phyloP scores from a whole-genome alignment of 2,113 vertebrate genomes.

The Strix uralensis region DNA sequence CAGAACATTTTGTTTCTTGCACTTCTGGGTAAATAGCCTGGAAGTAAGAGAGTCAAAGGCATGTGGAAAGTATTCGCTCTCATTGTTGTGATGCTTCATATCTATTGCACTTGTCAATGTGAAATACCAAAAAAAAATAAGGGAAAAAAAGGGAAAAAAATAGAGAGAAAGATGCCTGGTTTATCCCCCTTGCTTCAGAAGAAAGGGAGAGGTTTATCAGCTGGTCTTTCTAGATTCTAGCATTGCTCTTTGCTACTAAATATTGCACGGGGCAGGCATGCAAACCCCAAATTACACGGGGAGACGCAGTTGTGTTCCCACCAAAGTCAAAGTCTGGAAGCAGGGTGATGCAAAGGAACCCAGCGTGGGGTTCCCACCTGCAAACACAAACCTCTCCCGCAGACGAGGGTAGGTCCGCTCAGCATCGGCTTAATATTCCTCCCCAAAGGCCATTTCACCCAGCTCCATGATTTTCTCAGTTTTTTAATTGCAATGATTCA shows the following conservation, averaged over 20 bases:
- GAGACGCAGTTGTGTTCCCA: accelerated
- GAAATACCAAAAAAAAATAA: neutral
- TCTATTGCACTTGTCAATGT: constrained; percentile 42
- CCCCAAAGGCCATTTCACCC: neutral
- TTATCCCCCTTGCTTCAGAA: neutral
- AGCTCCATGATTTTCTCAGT: neutral
- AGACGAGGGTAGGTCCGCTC: accelerated
- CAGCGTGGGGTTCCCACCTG: accelerated
- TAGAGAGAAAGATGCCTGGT: neutral
- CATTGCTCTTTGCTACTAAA: neutral
- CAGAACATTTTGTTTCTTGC: constrained; percentile 71
- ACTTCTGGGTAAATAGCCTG: constrained; percentile 74
- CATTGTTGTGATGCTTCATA: constrained; percentile 41
- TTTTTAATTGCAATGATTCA: constrained; percentile 23
- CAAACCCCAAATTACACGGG: accelerated
- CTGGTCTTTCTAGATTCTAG: neutral
- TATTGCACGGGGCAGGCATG: accelerated
- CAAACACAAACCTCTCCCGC: neutral
- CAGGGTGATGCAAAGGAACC: neutral
- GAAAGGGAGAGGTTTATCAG: neutral
- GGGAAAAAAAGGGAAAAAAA: accelerated
- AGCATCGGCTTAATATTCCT: neutral
- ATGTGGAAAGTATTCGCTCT: constrained; percentile 41
- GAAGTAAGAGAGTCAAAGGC: constrained; percentile 74
- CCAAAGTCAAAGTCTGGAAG: accelerated